Base-by-base conservation (phyloP, 2,113 vertebrate species). In the Rhynchomys soricoides region DNA sequence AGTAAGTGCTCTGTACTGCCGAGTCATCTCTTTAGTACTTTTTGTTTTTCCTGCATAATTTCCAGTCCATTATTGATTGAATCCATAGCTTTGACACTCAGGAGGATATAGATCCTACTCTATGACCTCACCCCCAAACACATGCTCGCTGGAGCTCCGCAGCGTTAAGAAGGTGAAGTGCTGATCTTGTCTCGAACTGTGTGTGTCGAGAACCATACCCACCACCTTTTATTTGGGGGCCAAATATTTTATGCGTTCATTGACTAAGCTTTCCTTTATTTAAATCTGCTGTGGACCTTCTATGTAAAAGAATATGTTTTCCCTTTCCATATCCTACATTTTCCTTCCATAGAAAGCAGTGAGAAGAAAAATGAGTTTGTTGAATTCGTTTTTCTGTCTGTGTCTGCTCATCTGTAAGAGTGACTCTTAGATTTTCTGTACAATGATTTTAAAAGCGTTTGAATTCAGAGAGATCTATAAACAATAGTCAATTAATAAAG, bases 321-420 rank as follows among this genome's bases (percentile, higher is more conserved):
- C 86, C 31, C 1, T n/a, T 89, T 34, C 3, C 37, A 24, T 2
- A 71, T 9, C 45, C 9, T 26, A 73, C 16, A 0, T 82, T 94
- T 91, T 83, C 52, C 73, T 90, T 52, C 91, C 57, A 68, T 81
- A 43, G 29, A 91, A 43, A 52, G n/a, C 3, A 3, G 13, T 87
- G 43, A 90, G 86, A 93, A 87, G 82, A 74, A 90, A 66, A 79
- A 64, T 93, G 57, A 45, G 19, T 55, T 91, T 75, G 4, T 75
- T 75, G 8, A 43, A 29, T 31, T 10, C 40, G 19, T 45, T 64
- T 15, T 31, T 83, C n/a, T 45, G 12, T 34, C 73, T 55, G 1
- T 90, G n/a, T 93, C 37, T 31, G 2, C 29, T 82, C 17, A 29
- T n/a, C 43, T 31, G 13, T 59, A 40, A 55, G 59, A 64, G 75